Base-by-base conservation (phyloP, 2,113 vertebrate genomes). In the Panurus biarmicus region DNA sequence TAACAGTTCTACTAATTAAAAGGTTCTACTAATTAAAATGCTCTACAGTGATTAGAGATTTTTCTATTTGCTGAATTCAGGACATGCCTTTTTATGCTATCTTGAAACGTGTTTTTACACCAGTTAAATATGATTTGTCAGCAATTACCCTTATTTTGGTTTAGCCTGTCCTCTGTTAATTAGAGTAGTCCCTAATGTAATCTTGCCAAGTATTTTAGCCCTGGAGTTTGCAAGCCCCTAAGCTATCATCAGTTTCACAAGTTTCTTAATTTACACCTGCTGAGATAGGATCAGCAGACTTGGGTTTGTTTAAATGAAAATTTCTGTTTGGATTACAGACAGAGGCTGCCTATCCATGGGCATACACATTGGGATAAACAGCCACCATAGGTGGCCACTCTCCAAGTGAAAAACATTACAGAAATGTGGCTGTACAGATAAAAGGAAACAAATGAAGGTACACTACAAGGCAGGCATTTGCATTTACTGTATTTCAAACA, bases 241-340 rank as follows among this genome's bases (percentile, higher is more conserved):
- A 97, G 90, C 96, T 96, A 91, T 81, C 93, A 92, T 58, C 90
- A 88, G 6, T 89, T 92, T 92, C 72, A 85, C 69, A 48, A 85
- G 69, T 93, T 88, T 75, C 91, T 92, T 96, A 96, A 97, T 98
- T 97, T 97, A 92, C 96, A 96, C 97, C 96, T 97, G 94, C 93
- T 96, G 94, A 95, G 93, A 96, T 87, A 92, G 91, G 91, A 96
- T 97, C 94, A 96, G 86, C 95, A 96, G 93, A 74, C 81, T 74
- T 50, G 70, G 73, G 90, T 86, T 96, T 97, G 76, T 95, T 94
- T 97, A 97, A 97, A 93, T 79, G 91, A 97, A 90, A 85, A 82
- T 85, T 87, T 96, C 71, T 93, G 72, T 93, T 96, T 92, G 85
- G 84, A 89, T 96, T 97, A 95, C 53, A 76, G 58, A 18, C 64